A percentile compares a stretch with the other conserved stretches of the same genome.
Conservation (phyloP, 2,113 vertebrate genomes). For the Rhinogobius similis region DNA sequence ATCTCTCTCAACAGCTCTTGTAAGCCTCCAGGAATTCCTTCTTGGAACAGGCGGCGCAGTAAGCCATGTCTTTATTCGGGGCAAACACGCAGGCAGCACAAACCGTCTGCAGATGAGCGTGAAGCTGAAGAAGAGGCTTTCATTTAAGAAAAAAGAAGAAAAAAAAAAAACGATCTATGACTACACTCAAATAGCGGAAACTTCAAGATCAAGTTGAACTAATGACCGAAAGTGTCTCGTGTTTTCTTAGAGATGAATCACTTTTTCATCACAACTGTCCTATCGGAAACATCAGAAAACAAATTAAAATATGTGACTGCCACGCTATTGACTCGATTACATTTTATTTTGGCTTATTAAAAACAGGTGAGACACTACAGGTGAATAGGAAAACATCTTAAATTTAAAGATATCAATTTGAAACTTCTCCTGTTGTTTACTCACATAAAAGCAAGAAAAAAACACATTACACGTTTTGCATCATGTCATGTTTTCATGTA, state of each 20-base stretch:
- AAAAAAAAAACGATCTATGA: not conserved
- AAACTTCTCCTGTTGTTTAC: too few relatives aligned
- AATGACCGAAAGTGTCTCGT: not conserved
- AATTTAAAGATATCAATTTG: too few relatives aligned
- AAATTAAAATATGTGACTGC: not conserved
- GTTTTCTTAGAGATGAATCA: not conserved
- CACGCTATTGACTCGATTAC: not conserved
- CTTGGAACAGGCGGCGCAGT: constrained; percentile 65
- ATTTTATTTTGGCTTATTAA: too few relatives aligned
- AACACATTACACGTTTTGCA: too few relatives aligned
- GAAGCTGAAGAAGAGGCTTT: not conserved
- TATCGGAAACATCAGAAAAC: too few relatives aligned
- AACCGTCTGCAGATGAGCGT: constrained; percentile 23
- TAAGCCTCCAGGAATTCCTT: constrained; percentile 75
- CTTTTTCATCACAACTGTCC: not conserved
- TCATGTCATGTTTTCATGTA: too few relatives aligned
- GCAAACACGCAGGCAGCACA: constrained; percentile 46
- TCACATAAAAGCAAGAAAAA: too few relatives aligned
- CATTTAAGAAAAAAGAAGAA: not conserved
- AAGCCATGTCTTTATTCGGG: constrained; percentile 64
- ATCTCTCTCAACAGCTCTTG: constrained; percentile 75
- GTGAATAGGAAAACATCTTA: too few relatives aligned
- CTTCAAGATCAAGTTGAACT: too few relatives aligned
- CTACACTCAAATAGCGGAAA: not conserved
- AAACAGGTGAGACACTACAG: too few relatives aligned